Percentiles rank a stretch among this genome's conserved stretches.
Conservation (phyloP, 1,140 invertebrate species). For the Dendroctonus ponderosae region DNA sequence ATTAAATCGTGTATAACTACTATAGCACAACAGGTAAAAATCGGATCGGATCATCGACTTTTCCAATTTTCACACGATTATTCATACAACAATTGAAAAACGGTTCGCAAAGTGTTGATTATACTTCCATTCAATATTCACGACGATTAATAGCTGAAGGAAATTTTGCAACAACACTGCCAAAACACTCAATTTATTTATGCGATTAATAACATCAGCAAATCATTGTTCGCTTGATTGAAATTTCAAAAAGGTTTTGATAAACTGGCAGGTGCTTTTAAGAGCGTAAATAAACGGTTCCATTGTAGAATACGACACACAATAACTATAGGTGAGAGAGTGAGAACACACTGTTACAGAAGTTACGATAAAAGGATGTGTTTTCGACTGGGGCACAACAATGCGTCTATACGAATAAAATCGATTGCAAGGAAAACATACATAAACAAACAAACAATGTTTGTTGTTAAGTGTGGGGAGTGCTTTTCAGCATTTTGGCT, state of each 20-base stretch:
- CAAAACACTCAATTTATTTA: too few species aligned
- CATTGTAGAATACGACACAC: constrained; percentile 16
- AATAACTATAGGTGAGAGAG: constrained; percentile 15
- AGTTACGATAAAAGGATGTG: constrained; percentile 45
- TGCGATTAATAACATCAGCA: not conserved
- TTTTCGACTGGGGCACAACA: constrained; percentile 71
- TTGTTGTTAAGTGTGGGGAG: constrained; percentile 2
- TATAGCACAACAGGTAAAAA: too few species aligned
- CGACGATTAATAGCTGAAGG: too few species aligned
- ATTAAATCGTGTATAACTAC: too few species aligned
- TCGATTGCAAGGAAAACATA: constrained; percentile 28
- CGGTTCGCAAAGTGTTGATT: too few species aligned
- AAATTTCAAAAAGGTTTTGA: constrained; percentile 8
- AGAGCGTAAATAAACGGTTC: constrained; percentile 18
- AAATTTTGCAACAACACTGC: too few species aligned
- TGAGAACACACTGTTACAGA: constrained; percentile 13
- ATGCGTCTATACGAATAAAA: constrained; percentile 57
- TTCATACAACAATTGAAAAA: not conserved
- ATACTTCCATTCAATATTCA: too few species aligned
- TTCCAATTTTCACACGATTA: not conserved
- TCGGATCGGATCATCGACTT: not conserved
- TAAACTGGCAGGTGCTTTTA: constrained; percentile 17
- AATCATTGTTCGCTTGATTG: constrained; percentile 1
- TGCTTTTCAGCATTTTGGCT: not conserved
- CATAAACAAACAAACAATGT: constrained; percentile 28